Conservation (phyloP, 2,888 invertebrate species). For the Tetranychus piercei region DNA sequence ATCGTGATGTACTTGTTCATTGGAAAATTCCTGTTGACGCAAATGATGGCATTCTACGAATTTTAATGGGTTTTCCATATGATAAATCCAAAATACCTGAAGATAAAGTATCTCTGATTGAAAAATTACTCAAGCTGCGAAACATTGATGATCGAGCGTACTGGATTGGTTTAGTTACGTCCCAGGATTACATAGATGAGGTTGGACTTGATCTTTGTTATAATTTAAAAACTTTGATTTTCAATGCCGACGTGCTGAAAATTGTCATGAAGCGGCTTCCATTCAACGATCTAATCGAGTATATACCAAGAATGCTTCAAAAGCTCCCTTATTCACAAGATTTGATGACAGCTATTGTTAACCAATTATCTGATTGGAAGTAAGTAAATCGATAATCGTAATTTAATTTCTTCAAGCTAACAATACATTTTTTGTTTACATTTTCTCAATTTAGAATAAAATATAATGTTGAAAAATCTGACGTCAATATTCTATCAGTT, state of each 20-base stretch:
- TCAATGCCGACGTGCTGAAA: not conserved
- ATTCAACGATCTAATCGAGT: not conserved
- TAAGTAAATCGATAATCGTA: not conserved
- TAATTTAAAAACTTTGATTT: not conserved
- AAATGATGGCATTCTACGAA: not conserved
- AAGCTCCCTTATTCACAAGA: not conserved
- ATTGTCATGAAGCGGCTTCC: not conserved
- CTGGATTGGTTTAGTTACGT: not conserved
- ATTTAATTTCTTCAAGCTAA: not conserved
- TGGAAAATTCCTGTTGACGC: not conserved
- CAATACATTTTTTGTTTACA: not conserved
- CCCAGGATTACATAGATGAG: not conserved
- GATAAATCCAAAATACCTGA: not conserved
- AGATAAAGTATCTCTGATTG: not conserved
- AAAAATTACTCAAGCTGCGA: not conserved
- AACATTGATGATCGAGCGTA: not conserved
- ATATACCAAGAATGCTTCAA: not conserved
- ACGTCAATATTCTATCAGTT: not conserved
- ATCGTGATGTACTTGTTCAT: not conserved
- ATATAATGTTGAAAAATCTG: not conserved
- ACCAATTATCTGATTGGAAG: not conserved
- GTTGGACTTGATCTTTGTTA: not conserved
- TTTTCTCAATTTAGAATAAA: not conserved
- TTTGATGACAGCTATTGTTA: not conserved
- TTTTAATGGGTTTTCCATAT: not conserved